Evolutionary conservation across 1,140 invertebrate species (phyloP), one percentile per base, ranked within the genome.

Genomic region (Streblospio benedicti): DNA sequence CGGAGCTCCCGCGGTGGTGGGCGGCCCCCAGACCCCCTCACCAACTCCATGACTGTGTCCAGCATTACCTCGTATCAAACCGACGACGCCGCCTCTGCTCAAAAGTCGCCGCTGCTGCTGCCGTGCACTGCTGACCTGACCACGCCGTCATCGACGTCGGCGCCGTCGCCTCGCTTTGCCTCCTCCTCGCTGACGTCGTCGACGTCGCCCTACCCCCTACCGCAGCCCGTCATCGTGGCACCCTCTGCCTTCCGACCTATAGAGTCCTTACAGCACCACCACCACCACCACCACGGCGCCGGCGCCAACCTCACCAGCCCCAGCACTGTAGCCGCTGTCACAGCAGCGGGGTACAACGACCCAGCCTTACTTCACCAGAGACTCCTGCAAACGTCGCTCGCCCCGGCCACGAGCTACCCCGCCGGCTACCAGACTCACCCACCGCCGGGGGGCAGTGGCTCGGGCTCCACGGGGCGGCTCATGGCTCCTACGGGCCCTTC

Each of bases 1-100:
- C 65, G 55, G 58, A 14, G 58, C 61, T 25, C 65, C 56, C 51
- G 57, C 60, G 44, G 63, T 64, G 33, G 65, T 65, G 67, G 64
- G 59, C 38, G 18, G 18, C 43, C 14, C 49, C 27, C n/a, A 54
- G 32, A 16, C 27, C n/a, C 20, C 25, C 20, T 61, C 3, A 43
- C 33, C n/a, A 60, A 60, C 31, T 69, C 71, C 16, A 57, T 68
- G 57, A 67, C 67, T 50, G 62, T 70, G 49, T 68, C 69, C 59
- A 73, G 68, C 57, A 65, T 71, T 45, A 71, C 67, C 28, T 71
- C 71, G 25, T 67, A 65, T 57, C 52, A 43, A 55, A 65, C 65
- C 61, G 66, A 67, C 51, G n/a, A n/a, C n/a, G n/a, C n/a, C n/a
- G 64, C 74, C 38, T 64, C 72, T 38, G 65, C 69, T 45, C 62